Percentiles rank a stretch among this genome's conserved stretches.
Evolutionary conservation across 1,140 invertebrate species (phyloP).

Genomic region (Thaumetopoea pityocampa): DNA sequence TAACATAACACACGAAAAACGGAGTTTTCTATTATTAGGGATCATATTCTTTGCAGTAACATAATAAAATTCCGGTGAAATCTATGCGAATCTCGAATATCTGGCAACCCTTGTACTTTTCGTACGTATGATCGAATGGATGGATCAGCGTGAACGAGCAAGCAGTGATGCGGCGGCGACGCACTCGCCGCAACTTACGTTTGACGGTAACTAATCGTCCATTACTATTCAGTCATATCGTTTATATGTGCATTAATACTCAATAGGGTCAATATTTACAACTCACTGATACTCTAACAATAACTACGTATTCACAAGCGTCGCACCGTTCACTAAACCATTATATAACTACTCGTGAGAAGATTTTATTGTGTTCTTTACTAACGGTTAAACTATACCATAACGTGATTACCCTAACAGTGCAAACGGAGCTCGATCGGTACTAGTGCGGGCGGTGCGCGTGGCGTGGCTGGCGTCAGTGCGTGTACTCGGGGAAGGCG

Average conservation of each 20-base stretch:
- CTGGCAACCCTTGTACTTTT: too few relatives aligned
- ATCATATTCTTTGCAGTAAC: too few relatives aligned
- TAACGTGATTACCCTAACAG: constrained; percentile 39
- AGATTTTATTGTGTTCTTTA: constrained; percentile 36
- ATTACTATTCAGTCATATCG: constrained; percentile 42
- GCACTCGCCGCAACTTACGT: constrained; percentile 29
- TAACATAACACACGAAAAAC: too few relatives aligned
- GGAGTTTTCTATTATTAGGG: too few relatives aligned
- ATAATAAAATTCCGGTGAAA: too few relatives aligned
- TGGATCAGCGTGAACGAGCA: constrained; percentile 28
- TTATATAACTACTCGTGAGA: constrained; percentile 39
- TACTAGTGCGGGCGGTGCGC: constrained; percentile 13
- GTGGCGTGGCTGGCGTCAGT: constrained; percentile 47
- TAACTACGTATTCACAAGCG: constrained; percentile 42
- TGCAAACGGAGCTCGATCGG: constrained; percentile 30
- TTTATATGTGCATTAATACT: constrained; percentile 41
- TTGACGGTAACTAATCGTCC: constrained; percentile 31
- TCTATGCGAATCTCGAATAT: too few relatives aligned
- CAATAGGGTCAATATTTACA: constrained; percentile 43
- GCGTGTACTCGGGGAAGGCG: constrained; percentile 78
- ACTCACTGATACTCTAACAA: constrained; percentile 30
- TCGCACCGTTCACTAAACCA: constrained; percentile 28
- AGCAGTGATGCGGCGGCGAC: constrained; percentile 28
- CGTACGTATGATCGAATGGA: constrained; percentile 57
- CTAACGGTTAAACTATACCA: constrained; percentile 41